Percentiles rank a stretch among this genome's conserved stretches.
Conservation (phyloP, 2,113 vertebrate genomes). For the Ariopsis seemanni region DNA sequence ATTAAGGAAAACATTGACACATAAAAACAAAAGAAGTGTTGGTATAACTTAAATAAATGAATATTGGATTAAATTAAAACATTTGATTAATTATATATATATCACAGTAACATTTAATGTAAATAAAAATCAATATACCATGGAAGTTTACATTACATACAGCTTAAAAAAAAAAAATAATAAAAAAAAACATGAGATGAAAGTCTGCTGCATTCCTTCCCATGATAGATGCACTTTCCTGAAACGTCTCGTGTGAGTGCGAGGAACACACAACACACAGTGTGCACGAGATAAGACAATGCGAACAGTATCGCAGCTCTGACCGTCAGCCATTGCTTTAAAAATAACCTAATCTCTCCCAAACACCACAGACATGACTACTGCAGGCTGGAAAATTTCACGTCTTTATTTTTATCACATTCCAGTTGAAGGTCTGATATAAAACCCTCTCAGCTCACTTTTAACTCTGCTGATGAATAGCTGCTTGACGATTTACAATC, state of each 20-base stretch:
- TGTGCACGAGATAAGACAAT: constrained; percentile 33
- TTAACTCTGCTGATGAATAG: constrained; percentile 3
- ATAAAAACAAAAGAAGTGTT: not conserved
- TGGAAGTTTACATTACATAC: not conserved
- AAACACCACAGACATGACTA: not conserved
- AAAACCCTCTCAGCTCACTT: not conserved
- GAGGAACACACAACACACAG: constrained; percentile 14
- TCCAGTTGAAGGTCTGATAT: not conserved
- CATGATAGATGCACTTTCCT: constrained; percentile 29
- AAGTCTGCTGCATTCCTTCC: not conserved
- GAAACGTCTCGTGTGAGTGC: constrained; percentile 10
- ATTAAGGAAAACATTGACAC: not conserved
- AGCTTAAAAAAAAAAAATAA: not conserved
- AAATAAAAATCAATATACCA: not conserved
- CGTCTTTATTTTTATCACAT: not conserved
- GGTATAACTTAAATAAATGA: not conserved
- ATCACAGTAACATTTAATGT: not conserved
- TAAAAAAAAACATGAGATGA: not conserved
- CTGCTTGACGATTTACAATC: constrained; percentile 5
- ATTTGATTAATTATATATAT: not conserved
- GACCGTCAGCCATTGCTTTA: constrained; percentile 2
- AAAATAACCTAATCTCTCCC: constrained; percentile 30
- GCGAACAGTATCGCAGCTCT: not conserved
- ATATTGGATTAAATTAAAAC: not conserved
- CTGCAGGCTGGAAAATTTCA: not conserved